Percentiles rank a stretch among this genome's conserved stretches.
phyloP scores from a whole-genome alignment of 2,888 invertebrate species.

The Amaurobius ferox region DNA sequence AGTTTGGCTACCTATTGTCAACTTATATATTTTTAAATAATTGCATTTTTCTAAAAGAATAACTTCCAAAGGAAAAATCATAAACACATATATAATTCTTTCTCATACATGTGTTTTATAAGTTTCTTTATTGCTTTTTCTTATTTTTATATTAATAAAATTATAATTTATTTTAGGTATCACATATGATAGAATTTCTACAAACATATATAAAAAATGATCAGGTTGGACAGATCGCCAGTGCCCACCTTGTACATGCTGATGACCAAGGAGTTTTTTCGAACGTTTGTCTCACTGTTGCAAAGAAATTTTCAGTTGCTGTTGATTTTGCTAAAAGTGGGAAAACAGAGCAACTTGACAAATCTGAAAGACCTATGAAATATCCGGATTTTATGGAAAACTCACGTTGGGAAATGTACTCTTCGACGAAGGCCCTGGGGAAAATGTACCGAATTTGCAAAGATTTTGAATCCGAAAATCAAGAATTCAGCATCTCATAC shows the following conservation, averaged over 20 bases:
- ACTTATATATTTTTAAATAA: too few relatives aligned
- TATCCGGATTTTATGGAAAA: slow-evolving; percentile 74
- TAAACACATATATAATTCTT: too few relatives aligned
- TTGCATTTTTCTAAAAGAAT: too few relatives aligned
- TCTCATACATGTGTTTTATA: too few relatives aligned
- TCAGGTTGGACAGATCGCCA: slow-evolving; percentile 73
- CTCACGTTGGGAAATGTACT: slow-evolving; percentile 51
- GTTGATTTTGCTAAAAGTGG: slow-evolving; percentile 74
- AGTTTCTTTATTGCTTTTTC: too few relatives aligned
- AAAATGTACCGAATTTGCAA: slow-evolving; percentile 71
- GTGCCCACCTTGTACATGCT: slow-evolving; percentile 72
- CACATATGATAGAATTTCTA: slow-evolving; percentile 72
- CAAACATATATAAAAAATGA: slow-evolving; percentile 71
- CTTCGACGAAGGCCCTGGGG: slow-evolving; percentile 72
- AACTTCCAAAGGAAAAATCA: too few relatives aligned
- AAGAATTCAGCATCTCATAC: slow-evolving; percentile 15
- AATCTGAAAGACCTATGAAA: slow-evolving; percentile 42
- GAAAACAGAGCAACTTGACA: slow-evolving; percentile 40
- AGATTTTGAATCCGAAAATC: slow-evolving; percentile 59
- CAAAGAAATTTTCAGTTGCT: slow-evolving; percentile 63
- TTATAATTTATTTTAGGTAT: too few relatives aligned
- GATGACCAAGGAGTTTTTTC: slow-evolving; percentile 61
- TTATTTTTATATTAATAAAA: too few relatives aligned
- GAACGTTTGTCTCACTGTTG: slow-evolving; percentile 48
- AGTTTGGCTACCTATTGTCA: too few relatives aligned